These are phyloP conservation scores for Brachyhypopomus occidentalis DNA, from an alignment of 2,113 vertebrate genomes.

Conservation along the genomic window DNA sequence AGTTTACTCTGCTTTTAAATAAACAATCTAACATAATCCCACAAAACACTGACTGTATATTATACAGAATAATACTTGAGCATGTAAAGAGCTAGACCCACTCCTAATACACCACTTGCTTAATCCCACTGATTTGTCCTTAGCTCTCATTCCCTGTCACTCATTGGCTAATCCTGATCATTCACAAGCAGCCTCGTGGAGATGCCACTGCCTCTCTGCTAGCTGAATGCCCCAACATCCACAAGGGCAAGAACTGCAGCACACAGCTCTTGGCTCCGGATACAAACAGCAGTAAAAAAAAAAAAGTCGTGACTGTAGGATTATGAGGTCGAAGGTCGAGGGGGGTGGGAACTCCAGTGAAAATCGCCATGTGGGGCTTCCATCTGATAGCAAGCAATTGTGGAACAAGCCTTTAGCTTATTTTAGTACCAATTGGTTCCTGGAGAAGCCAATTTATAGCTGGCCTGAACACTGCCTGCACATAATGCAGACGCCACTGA, in stretches of 20 bases:
- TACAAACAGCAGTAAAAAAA: neutral
- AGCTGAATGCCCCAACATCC: neutral
- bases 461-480: neutral
- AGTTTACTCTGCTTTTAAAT: too few species aligned
- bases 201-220: neutral
- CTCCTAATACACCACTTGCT: constrained; percentile 5
- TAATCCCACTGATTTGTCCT: constrained; percentile 5
- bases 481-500: neutral
- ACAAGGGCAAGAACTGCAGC: neutral
- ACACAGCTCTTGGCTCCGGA: neutral
- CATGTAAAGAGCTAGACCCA: neutral
- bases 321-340: constrained; percentile 1
- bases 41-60: neutral
- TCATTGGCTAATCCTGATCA: constrained; percentile 12
- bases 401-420: neutral
- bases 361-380: neutral
- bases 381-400: neutral
- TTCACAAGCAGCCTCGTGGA: constrained; percentile 12
- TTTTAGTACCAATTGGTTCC: constrained; percentile 15
- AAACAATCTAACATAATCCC: constrained; percentile 16
- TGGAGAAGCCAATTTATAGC: neutral
- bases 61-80: neutral
- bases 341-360: neutral
- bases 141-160: constrained; percentile 2
- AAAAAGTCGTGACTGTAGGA: neutral